These are phyloP conservation scores for Polyodon spathula DNA, from an alignment of 2,113 vertebrate genomes.

Conservation along the genomic window DNA sequence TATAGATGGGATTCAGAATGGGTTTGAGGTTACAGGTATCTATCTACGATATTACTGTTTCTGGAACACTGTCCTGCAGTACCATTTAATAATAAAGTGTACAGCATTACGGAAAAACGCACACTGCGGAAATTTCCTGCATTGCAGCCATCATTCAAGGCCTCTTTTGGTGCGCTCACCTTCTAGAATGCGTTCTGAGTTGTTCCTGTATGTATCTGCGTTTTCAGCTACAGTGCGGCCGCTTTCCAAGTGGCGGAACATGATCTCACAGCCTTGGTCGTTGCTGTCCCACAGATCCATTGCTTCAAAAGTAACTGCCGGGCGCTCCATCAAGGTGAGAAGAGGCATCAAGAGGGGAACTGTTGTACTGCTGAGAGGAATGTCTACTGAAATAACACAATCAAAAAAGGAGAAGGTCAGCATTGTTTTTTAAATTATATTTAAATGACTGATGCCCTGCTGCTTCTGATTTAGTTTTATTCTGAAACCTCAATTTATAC, in stretches of 20 bases:
- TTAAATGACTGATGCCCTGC: too few relatives aligned
- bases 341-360: conserved; percentile 83
- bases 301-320: conserved; percentile 64
- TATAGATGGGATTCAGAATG: too few relatives aligned
- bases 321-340: conserved; percentile 79
- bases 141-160: too few relatives aligned
- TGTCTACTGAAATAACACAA: conserved; percentile 43
- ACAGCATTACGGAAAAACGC: too few relatives aligned
- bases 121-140: too few relatives aligned
- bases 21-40: too few relatives aligned
- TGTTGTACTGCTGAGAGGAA: conserved; percentile 47
- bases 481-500: too few relatives aligned
- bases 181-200: conserved; percentile 58
- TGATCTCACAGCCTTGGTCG: conserved; percentile 83
- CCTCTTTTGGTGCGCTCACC: conserved; percentile 41
- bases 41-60: too few relatives aligned
- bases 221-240: conserved; percentile 63
- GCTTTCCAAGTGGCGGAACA: conserved; percentile 74
- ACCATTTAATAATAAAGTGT: too few relatives aligned
- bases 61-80: too few relatives aligned
- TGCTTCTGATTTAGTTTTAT: too few relatives aligned
- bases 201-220: conserved; percentile 48
- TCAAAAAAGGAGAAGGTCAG: background rate
- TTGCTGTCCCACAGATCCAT: conserved; percentile 85
- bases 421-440: too few relatives aligned